Evolutionary conservation across 1,140 invertebrate species (phyloP), one percentile per base, ranked within the genome.

Genomic region (Danaus plexippus): DNA sequence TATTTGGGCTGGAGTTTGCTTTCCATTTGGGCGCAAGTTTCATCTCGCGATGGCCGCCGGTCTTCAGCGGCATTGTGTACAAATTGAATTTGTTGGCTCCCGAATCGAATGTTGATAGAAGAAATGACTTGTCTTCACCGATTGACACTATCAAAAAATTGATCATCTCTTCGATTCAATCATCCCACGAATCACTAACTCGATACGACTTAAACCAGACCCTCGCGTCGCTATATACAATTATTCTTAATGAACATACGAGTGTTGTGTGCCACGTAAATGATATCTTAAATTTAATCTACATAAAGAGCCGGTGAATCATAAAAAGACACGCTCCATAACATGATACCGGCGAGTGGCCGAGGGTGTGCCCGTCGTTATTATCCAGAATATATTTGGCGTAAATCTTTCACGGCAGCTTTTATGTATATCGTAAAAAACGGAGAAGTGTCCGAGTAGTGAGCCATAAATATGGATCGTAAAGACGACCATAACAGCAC

Each of bases 391-490:
- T 84, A 85, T 77, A 82, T 84, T 82, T 77, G 61, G 63, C 79
- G 77, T 85, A 85, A 84, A 85, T 82, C 79, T 84, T 80, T 69
- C 71, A 73, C 78, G 77, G 74, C 72, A 73, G 77, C 73, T 82
- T 85, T 85, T 81, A 84, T 81, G 79, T 80, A 69, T 84, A 83
- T 82, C 80, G 76, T 83, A 85, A 85, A 85, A 85, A 85, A 83
- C 77, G 77, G 59, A 55, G 64, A 66, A 75, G 81, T 76, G 80
- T 78, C 74, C 77, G 64, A 55, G 64, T 66, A 69, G 67, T 69
- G 72, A 69, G 73, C 75, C 66, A 75, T 85, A 83, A 83, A 83
- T 80, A 80, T 75, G 61, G 72, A 50, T 80, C 78, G 77, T 85
- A 82, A 85, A 83, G 64, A 46, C 55, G 62, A 51, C 56, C 44